phyloP scores from a whole-genome alignment of 2,797 vertebrate species.

The Craterocephalus amniculus region DNA sequence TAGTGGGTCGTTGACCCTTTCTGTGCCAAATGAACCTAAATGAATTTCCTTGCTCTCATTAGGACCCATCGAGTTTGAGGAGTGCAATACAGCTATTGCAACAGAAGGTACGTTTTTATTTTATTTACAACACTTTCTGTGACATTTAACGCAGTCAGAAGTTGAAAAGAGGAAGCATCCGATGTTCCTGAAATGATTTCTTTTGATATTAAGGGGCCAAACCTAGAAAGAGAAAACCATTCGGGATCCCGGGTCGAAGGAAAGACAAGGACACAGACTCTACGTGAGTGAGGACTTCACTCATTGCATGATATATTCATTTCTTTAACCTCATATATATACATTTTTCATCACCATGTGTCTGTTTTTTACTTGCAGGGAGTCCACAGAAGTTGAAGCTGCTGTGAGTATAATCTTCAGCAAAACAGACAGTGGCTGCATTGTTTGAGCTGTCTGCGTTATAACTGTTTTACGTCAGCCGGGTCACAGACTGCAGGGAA shows the following conservation, averaged over 20 bases:
- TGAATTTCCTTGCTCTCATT: constrained; percentile 63
- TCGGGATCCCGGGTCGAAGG: constrained; percentile 91
- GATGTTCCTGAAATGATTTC: not conserved
- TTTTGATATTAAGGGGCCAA: constrained; percentile 86
- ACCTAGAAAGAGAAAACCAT: constrained; percentile 92
- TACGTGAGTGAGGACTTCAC: constrained; percentile 82
- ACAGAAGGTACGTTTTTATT: constrained; percentile 86
- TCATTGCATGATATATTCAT: not conserved
- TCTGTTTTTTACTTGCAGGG: constrained; percentile 79
- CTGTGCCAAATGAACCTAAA: constrained; percentile 67
- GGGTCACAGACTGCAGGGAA: constrained; percentile 36
- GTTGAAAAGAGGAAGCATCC: not conserved
- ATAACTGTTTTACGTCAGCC: not conserved
- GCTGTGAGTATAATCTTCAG: constrained; percentile 86
- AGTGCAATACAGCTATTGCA: constrained; percentile 91
- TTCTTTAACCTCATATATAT: not conserved
- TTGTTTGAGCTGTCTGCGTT: constrained; percentile 9
- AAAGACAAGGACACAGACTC: constrained; percentile 97
- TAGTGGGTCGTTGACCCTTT: constrained; percentile 61
- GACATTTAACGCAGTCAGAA: not conserved
- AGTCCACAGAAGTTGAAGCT: constrained; percentile 94
- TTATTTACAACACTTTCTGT: not conserved
- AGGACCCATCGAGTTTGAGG: constrained; percentile 98
- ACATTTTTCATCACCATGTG: not conserved
- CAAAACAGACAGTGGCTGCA: not conserved